Conservation (phyloP, 2,113 vertebrate genomes). For the Ammodytes dubius region DNA sequence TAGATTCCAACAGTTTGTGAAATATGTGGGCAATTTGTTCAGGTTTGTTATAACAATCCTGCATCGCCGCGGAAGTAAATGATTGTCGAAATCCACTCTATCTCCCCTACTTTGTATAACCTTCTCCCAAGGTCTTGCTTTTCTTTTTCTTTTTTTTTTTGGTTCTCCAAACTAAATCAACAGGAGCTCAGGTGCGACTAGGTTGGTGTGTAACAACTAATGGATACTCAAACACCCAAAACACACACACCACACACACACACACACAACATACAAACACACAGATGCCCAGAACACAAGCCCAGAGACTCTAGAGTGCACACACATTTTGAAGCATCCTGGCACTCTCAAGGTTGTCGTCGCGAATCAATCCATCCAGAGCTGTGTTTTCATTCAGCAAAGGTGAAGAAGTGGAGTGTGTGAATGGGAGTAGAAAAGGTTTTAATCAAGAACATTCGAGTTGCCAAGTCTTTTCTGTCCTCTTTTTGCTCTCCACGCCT, state of each 20-base stretch:
- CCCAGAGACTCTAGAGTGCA: background rate
- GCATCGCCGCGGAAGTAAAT: constrained; percentile 41
- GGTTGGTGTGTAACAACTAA: constrained; percentile 31
- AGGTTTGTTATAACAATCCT: constrained; percentile 42
- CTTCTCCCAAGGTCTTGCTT: constrained; percentile 57
- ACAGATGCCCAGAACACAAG: background rate
- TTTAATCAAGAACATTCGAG: constrained; percentile 70
- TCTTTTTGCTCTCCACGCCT: constrained; percentile 34
- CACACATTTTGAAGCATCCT: constrained; percentile 12
- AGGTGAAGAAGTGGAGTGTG: constrained; percentile 63
- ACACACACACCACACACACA: background rate
- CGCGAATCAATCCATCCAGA: constrained; percentile 57
- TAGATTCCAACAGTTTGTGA: constrained; percentile 62
- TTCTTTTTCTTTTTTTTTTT: background rate
- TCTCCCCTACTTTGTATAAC: constrained; percentile 60
- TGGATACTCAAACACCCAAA: constrained; percentile 38
- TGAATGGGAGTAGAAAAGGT: constrained; percentile 52
- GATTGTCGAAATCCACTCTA: constrained; percentile 66
- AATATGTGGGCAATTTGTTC: constrained; percentile 66
- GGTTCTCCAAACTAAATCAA: constrained; percentile 53
- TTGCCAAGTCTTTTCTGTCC: constrained; percentile 26
- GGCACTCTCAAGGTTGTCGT: constrained; percentile 58
- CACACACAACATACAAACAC: constrained; percentile 3
- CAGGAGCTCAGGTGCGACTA: constrained; percentile 48
- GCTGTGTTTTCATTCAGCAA: constrained; percentile 67